Base-by-base conservation (phyloP, 2,113 vertebrate species). In the Myiozetetes cayanensis region DNA sequence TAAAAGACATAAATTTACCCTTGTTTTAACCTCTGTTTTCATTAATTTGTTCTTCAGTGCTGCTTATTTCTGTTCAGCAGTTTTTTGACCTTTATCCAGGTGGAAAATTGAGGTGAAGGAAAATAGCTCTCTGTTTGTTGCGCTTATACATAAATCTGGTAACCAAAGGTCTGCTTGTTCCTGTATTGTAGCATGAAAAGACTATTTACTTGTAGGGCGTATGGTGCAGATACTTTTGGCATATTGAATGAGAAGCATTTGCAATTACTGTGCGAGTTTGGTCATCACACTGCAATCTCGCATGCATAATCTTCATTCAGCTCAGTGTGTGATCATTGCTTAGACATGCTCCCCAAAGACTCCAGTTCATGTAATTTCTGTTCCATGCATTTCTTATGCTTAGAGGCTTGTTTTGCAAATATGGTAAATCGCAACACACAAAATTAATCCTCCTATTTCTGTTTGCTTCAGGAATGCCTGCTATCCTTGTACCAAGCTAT, bases 11-110 rank as follows among this genome's bases (percentile, higher is more conserved):
- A 78, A n/a, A 71, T 91, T 95, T 90, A 56, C 50, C 47, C 85
- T 87, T 78, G 52, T 91, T 96, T 96, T 94, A 89, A 97, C 79
- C 70, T 90, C 73, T 87, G 2, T 71, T 82, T 92, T 94, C 53
- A 80, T 96, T 90, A 95, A 62, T 49, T 89, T 71, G 23, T 25
- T 87, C 59, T 94, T 71, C 43, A 66, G 33, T 70, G 52, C 79
- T 76, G 47, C 70, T 59, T 91, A 78, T 74, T 96, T 95, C 81
- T 91, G 76, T 56, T 82, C 67, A 89, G 68, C 52, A 83, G 70
- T 78, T 67, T 90, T 95, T 93, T 92, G 53, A 88, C 89, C 83
- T 91, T 95, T 91, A 85, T 85, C 85, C 47, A 33, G 55, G n/a
- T 35, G 70, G 66, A 91, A 96, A 87, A 73, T 49, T 77, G 86